Evolutionary conservation across 2,797 vertebrate genomes (phyloP), one percentile per base, ranked within the genome.

Genomic region (Pipistrellus kuhlii): DNA sequence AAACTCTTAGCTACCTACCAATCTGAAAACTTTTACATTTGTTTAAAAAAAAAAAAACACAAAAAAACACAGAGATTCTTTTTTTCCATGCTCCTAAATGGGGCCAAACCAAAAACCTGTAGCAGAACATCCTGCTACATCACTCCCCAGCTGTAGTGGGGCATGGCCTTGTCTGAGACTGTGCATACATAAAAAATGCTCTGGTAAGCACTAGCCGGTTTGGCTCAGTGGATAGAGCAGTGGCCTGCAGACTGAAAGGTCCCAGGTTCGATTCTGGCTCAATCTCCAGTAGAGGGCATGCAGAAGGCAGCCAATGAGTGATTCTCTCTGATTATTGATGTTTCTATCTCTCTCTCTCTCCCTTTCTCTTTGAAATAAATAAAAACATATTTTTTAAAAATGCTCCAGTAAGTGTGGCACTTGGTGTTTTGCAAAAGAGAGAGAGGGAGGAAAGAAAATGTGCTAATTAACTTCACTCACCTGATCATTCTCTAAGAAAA

Each of bases 41-140:
- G 75, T 85, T 90, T 96, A 72, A 25, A 73, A 84, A 93, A 55
- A 91, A 55, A 8, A 44, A 44, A 8, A 44, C 44, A 44, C 8
- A 44, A 3, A 44, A 3, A 32, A 81, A 66, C 5, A 41, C 17
- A 2, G 8, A 51, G 15, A 10, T 55, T 76, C 4, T 77, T 77
- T 90, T 72, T 41, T 55, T 57, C 32, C 23, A 44, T 80, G 3
- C 85, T 48, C 32, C 30, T 53, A 18, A 59, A 38, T 69, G 53
- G 62, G 51, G 20, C 53, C 69, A 76, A 71, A 72, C 68, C 55
- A 48, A 76, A 94, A 78, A 46, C 41, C 71, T 84, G 18, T 73
- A 27, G 18, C 27, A 59, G 69, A 59, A 72, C n/a, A 38, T 53
- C 0, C 38, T 62, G 38, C 17, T 32, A 0, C 7, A 2, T 57